Evolutionary conservation across 2,113 vertebrate species (phyloP).

Genomic region (Abramis brama): DNA sequence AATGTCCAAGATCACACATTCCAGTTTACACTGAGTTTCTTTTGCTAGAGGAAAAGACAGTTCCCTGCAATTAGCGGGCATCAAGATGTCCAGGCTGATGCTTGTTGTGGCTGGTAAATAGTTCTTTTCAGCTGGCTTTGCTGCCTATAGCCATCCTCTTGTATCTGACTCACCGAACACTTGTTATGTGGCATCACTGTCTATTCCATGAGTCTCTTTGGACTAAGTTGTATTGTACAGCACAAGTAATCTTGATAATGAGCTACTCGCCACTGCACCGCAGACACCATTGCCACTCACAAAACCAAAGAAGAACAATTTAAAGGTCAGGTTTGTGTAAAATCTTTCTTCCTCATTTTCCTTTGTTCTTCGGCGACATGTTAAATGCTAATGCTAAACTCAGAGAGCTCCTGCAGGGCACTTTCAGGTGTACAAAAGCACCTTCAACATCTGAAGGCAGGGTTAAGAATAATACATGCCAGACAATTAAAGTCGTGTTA

Average conservation of each 20-base stretch:
- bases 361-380: slow-evolving; percentile 12
- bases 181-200: slow-evolving; percentile 21
- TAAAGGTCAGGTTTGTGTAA: slow-evolving; percentile 29
- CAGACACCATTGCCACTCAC: background rate
- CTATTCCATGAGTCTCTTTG: slow-evolving; percentile 5
- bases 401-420: background rate
- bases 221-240: background rate
- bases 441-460: slow-evolving; percentile 6
- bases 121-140: slow-evolving; percentile 9
- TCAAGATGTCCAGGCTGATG: slow-evolving; percentile 19
- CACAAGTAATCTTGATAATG: slow-evolving; percentile 14
- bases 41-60: slow-evolving; percentile 15
- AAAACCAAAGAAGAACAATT: slow-evolving; percentile 16
- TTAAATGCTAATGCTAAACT: slow-evolving; percentile 19
- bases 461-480: background rate
- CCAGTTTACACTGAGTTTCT: background rate
- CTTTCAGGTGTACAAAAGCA: slow-evolving; percentile 26
- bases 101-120: slow-evolving; percentile 3
- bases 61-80: slow-evolving; percentile 4
- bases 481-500: slow-evolving; percentile 7
- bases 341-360: background rate
- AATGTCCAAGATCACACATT: background rate
- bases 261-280: background rate
- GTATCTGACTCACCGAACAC: background rate
- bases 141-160: background rate